phyloP scores from a whole-genome alignment of 2,888 invertebrate genomes.

The Polydrusus cervinus region DNA sequence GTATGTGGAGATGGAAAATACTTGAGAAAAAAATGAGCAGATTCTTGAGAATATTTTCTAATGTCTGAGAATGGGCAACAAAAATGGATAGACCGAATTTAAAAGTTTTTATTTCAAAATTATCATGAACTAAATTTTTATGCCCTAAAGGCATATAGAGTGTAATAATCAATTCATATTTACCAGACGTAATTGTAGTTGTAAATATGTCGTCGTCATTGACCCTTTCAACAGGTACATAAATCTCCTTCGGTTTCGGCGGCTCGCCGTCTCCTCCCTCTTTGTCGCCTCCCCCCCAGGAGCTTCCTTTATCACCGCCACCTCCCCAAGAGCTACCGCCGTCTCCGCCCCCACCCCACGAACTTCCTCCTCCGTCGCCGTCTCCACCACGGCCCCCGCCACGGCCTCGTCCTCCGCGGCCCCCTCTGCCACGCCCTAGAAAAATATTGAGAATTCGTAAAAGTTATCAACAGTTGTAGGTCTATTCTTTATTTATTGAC shows the following conservation, averaged over 20 bases:
- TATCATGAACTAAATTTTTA: too few relatives aligned
- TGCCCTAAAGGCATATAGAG: background rate
- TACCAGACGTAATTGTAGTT: constrained; percentile 63
- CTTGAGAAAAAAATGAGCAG: too few relatives aligned
- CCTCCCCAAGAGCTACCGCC: constrained; percentile 57
- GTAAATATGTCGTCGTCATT: constrained; percentile 83
- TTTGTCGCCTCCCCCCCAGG: constrained; percentile 59
- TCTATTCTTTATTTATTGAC: too few relatives aligned
- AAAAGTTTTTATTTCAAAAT: too few relatives aligned
- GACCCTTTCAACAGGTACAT: constrained; percentile 84
- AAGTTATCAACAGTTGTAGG: too few relatives aligned
- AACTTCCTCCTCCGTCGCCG: constrained; percentile 50
- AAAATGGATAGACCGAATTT: too few relatives aligned
- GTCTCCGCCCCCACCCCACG: constrained; percentile 53
- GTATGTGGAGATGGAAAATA: too few relatives aligned
- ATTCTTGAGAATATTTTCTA: too few relatives aligned
- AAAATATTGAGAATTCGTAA: background rate
- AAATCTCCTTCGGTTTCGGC: constrained; percentile 78
- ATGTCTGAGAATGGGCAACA: too few relatives aligned
- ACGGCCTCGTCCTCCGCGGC: constrained; percentile 54
- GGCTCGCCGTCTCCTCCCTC: constrained; percentile 62
- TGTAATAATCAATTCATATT: background rate
- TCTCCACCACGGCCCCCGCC: constrained; percentile 53
- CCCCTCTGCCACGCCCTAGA: constrained; percentile 58
- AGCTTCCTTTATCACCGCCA: constrained; percentile 63